Conservation (phyloP, 2,888 invertebrate genomes). For the Lasioglossum malachurum region DNA sequence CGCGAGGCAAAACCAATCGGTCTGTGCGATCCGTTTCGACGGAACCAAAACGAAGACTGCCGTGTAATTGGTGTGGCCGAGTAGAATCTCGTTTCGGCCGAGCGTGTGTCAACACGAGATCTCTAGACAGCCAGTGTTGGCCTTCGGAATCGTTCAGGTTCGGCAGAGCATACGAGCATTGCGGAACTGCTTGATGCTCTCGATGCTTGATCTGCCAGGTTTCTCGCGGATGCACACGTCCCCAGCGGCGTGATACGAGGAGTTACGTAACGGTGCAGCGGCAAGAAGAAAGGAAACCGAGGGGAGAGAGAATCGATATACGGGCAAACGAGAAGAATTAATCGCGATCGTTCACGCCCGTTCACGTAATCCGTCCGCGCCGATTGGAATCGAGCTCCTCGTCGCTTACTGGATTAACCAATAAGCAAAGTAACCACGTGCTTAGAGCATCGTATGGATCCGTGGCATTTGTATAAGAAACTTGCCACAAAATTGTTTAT, state of each 20-base stretch:
- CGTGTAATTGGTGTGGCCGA: not conserved
- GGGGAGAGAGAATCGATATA: not conserved
- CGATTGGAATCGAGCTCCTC: not conserved
- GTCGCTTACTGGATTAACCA: not conserved
- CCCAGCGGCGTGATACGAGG: not conserved
- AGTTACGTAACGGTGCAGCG: constrained; percentile 30
- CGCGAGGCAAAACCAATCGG: not conserved
- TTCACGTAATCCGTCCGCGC: not conserved
- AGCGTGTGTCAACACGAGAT: constrained; percentile 24
- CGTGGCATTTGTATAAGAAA: no score
- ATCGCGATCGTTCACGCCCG: constrained; percentile 1
- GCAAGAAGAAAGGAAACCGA: not conserved
- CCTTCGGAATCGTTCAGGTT: constrained; percentile 18
- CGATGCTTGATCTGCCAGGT: constrained; percentile 11
- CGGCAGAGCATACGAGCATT: constrained; percentile 21
- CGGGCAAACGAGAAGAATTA: not conserved
- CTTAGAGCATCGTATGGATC: not conserved
- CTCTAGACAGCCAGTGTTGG: not conserved
- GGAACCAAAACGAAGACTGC: not conserved
- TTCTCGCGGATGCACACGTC: not conserved
- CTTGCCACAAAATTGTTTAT: no score
- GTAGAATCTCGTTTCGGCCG: not conserved
- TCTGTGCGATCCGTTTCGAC: not conserved
- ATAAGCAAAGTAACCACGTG: not conserved
- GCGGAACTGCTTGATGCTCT: not conserved